These are phyloP conservation scores for Butastur rufipennis DNA, from an alignment of 2,113 vertebrate species.

Conservation along the genomic window DNA sequence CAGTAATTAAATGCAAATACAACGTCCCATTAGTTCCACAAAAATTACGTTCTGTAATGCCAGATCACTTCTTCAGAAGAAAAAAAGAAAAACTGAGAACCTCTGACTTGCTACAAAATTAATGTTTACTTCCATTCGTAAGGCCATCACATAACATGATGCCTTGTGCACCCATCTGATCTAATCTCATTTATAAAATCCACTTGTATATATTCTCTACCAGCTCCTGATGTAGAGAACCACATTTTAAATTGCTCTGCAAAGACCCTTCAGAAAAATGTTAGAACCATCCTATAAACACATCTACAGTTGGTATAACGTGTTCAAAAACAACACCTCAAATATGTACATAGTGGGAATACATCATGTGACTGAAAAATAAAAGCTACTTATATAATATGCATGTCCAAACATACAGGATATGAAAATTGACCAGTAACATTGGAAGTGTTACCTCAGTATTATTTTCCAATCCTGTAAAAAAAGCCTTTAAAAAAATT, in stretches of 20 bases:
- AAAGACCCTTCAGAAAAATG: not conserved
- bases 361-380: not conserved
- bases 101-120: not conserved
- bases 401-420: not conserved
- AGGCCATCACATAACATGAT: not conserved
- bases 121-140: not conserved
- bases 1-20: not conserved
- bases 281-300: not conserved
- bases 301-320: not conserved
- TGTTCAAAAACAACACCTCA: not conserved
- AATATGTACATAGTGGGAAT: not conserved
- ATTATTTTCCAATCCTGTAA: not conserved
- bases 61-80: not conserved
- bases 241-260: not conserved
- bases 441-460: not conserved
- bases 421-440: not conserved
- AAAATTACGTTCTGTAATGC: not conserved
- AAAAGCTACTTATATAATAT: not conserved
- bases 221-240: not conserved
- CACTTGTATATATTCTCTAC: not conserved
- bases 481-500: not conserved
- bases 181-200: not conserved
- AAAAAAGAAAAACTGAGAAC: not conserved
- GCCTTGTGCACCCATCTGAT: not conserved
- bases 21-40: not conserved